Conservation (phyloP, 2,888 invertebrate species). For the Acanthoscelides obtectus region DNA sequence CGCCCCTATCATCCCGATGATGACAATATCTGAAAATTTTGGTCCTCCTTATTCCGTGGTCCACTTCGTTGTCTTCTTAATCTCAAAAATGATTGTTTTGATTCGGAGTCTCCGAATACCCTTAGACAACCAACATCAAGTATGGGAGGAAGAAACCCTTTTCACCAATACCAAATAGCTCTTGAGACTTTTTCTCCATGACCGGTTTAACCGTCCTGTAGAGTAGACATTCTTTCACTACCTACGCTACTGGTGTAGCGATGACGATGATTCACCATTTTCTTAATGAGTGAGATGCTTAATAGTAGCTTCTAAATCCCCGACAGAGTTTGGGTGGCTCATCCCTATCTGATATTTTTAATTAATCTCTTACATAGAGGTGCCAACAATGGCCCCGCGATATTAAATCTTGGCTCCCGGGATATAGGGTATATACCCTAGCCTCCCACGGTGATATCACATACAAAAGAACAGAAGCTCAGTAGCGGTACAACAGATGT, state of each 20-base stretch:
- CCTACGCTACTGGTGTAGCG: not conserved
- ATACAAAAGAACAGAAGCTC: constrained; percentile 1
- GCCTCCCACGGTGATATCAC: not conserved
- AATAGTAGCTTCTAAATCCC: not conserved
- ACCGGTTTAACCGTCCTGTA: not conserved
- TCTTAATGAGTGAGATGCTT: not conserved
- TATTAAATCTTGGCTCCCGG: not conserved
- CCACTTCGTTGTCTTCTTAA: too few species aligned
- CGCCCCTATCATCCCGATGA: too few species aligned
- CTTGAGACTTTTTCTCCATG: too few species aligned
- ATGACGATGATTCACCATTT: not conserved
- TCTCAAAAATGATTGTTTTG: too few species aligned
- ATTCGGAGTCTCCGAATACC: too few species aligned
- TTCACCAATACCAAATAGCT: too few species aligned
- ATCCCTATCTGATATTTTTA: not conserved
- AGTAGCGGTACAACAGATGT: not conserved
- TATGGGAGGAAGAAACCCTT: too few species aligned
- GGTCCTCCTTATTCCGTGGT: too few species aligned
- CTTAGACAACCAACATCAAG: too few species aligned
- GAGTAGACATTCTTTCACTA: not conserved
- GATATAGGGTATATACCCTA: not conserved
- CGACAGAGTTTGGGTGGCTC: not conserved
- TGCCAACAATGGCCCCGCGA: not conserved
- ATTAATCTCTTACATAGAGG: not conserved
- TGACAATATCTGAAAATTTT: too few species aligned